These are phyloP conservation scores for Petromus typicus DNA, from an alignment of 2,113 vertebrate species.

Conservation along the genomic window DNA sequence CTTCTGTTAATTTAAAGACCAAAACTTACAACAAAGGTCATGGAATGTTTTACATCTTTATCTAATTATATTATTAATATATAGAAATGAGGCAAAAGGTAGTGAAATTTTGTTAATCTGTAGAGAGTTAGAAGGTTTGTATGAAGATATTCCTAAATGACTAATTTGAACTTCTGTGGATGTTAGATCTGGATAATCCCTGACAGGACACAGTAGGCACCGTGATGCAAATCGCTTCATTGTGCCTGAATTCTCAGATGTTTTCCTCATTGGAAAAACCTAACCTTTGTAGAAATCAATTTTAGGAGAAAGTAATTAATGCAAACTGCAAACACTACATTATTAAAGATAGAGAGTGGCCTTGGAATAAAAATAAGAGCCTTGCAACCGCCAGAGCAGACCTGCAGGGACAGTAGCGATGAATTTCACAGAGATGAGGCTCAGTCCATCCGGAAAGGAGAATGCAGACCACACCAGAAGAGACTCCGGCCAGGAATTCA, in stretches of 20 bases:
- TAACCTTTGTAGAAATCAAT: slow-evolving; percentile 44
- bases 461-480: neutral
- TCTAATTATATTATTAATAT: neutral
- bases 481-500: neutral
- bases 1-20: neutral
- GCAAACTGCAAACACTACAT: neutral
- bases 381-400: neutral
- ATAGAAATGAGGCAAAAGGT: neutral
- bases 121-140: neutral
- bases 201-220: neutral
- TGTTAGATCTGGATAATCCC: neutral
- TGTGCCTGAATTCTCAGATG: neutral
- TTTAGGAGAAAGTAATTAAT: slow-evolving; percentile 17
- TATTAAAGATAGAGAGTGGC: neutral
- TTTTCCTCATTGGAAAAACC: slow-evolving; percentile 29
- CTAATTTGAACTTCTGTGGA: neutral
- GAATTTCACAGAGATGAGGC: neutral
- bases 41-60: slow-evolving; percentile 37
- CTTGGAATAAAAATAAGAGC: neutral
- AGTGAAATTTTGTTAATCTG: neutral
- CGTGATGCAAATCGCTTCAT: neutral
- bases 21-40: neutral
- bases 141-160: neutral
- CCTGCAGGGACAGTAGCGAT: neutral
- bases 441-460: neutral